Base-by-base conservation (phyloP, 2,113 vertebrate genomes). In the Elgaria multicarinata region DNA sequence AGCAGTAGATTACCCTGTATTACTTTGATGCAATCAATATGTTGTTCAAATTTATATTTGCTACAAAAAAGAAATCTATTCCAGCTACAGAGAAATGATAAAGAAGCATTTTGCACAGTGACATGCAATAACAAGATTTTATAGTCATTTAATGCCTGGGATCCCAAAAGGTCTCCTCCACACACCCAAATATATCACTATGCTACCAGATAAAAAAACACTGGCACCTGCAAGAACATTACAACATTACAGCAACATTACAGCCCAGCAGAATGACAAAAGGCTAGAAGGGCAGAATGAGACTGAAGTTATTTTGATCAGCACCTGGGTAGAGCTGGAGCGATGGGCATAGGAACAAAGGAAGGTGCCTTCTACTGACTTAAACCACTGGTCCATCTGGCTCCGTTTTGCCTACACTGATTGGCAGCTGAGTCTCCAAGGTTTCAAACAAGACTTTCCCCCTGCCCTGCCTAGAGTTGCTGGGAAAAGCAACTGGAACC, bases 1-100 rank as follows among this genome's bases (percentile, higher is more conserved):
- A 53, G 64, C 20, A 44, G 22, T 5, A 8, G 1, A n/a, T 36
- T 31, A 39, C 22, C 39, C 66, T 46, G 0, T 1, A 1, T 33
- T 16, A 2, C 62, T 78, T 20, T 42, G 24, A 6, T 80, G 9
- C 13, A 69, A 22, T 1, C 82, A 42, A 79, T 83, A 83, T 53
- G 74, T 7, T 36, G 14, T 46, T 55, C 66, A 89, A 36, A 46
- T 81, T 77, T 77, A 20, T 28, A 71, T 46, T 33, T 58, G 10
- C 46, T 36, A 42, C 16, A 2, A 67, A 31, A n/a, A 12, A 31
- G 18, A 77, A 88, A 44, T 33, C 39, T 62, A 16, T 75, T 33
- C 39, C 5, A 88, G 53, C 53, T 31, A 24, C 14, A 79, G 36
- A 42, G 31, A 81, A 33, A 62, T n/a, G 66, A 44, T 42, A 86